Conservation (phyloP, 2,113 vertebrate genomes). For the Helogale parvula region DNA sequence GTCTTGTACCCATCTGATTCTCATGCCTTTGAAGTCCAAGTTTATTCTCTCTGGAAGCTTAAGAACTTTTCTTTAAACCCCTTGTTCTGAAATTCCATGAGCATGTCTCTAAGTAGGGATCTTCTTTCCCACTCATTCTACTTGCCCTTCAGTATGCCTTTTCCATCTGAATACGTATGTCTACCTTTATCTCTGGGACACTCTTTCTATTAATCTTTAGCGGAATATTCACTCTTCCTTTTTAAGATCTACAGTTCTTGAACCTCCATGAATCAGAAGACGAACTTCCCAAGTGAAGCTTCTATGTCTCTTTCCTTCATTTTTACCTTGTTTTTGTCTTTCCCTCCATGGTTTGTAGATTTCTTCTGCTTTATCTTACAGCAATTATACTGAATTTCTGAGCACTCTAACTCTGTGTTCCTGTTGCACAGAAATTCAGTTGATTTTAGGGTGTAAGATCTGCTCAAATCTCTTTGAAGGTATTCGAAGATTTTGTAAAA, state of each 20-base stretch:
- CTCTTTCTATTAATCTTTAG: conserved; percentile 18
- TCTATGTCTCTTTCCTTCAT: neutral
- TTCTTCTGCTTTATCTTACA: neutral
- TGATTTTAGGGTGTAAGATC: neutral
- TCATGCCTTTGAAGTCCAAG: neutral
- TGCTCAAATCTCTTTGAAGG: neutral
- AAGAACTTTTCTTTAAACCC: neutral
- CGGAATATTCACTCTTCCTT: neutral
- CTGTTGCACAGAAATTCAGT: conserved; percentile 2
- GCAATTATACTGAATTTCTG: conserved; percentile 49
- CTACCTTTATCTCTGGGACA: neutral
- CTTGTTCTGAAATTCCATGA: conserved; percentile 1
- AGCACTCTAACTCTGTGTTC: neutral
- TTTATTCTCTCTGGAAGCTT: conserved; percentile 2
- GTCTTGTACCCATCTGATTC: neutral
- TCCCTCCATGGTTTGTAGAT: neutral
- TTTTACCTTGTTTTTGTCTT: neutral
- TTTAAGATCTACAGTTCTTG: neutral
- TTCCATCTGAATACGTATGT: neutral
- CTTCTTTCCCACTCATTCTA: neutral
- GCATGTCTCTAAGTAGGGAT: neutral
- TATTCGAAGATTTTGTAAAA: neutral
- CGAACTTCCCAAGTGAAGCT: neutral
- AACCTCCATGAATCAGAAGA: neutral
- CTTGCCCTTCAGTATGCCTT: neutral